phyloP scores from a whole-genome alignment of 2,113 vertebrate species.

The Rhineura floridana region DNA sequence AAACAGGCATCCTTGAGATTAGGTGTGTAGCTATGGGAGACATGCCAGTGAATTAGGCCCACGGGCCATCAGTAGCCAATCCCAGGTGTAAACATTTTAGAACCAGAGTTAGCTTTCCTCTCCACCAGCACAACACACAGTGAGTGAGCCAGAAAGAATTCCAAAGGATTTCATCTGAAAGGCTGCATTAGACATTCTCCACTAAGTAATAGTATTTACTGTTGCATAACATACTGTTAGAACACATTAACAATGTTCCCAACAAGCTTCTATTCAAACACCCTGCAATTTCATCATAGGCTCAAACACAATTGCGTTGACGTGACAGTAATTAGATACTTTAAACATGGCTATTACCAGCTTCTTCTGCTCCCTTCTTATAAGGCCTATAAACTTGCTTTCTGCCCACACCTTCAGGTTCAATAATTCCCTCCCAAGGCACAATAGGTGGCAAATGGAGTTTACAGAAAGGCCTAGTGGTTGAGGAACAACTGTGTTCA shows the following conservation, averaged over 20 bases:
- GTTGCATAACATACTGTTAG: not conserved
- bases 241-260: not conserved
- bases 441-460: conserved; percentile 10
- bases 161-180: not conserved
- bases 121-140: not conserved
- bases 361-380: conserved; percentile 13
- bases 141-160: not conserved
- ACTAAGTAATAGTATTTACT: not conserved
- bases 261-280: not conserved
- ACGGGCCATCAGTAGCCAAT: not conserved
- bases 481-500: not conserved
- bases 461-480: not conserved
- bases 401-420: not conserved
- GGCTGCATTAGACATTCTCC: not conserved
- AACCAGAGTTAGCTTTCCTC: conserved; percentile 24
- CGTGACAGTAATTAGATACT: not conserved
- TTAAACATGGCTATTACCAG: not conserved
- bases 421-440: not conserved
- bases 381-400: not conserved
- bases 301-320: not conserved
- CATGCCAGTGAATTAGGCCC: not conserved
- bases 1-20: not conserved
- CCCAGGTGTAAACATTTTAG: not conserved
- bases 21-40: not conserved
- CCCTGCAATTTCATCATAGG: not conserved